Evolutionary conservation across 2,797 vertebrate species (phyloP).

Genomic region (Pempheris klunzingeri): DNA sequence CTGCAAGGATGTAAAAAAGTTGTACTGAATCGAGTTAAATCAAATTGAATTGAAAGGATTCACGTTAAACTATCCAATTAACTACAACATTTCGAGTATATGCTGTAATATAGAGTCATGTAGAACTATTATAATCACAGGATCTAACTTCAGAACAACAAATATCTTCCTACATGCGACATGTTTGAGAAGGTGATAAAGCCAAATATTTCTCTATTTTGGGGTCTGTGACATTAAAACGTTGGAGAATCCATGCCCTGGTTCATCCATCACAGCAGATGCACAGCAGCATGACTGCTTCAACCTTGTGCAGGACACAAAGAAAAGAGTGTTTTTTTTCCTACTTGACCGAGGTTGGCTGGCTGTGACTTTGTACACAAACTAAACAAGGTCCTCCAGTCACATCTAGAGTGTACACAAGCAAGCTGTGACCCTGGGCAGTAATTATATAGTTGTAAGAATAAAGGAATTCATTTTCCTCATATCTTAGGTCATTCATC

Average conservation of each 20-base stretch:
- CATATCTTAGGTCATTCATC: constrained; percentile 32
- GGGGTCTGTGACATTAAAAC: constrained; percentile 53
- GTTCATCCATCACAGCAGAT: constrained; percentile 65
- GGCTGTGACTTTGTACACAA: constrained; percentile 51
- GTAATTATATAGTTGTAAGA: constrained; percentile 25
- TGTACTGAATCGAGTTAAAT: not conserved
- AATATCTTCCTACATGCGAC: not conserved
- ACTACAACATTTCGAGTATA: not conserved
- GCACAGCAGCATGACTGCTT: constrained; percentile 52
- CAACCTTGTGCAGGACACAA: constrained; percentile 64
- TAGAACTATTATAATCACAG: not conserved
- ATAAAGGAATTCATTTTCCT: constrained; percentile 32
- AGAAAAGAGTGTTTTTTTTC: constrained; percentile 36
- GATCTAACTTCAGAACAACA: not conserved
- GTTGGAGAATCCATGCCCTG: constrained; percentile 24
- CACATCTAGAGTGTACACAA: constrained; percentile 22
- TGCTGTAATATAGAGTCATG: no score
- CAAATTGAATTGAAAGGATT: not conserved
- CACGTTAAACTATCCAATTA: not conserved
- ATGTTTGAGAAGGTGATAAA: not conserved
- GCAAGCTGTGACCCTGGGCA: constrained; percentile 34
- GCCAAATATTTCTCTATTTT: constrained; percentile 32
- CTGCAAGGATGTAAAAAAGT: not conserved
- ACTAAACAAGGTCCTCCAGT: constrained; percentile 31
- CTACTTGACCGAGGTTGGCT: constrained; percentile 33